A percentile compares a stretch with the other conserved stretches of the same genome.
phyloP scores from a whole-genome alignment of 2,113 vertebrate species.

The Chunga burmeisteri region DNA sequence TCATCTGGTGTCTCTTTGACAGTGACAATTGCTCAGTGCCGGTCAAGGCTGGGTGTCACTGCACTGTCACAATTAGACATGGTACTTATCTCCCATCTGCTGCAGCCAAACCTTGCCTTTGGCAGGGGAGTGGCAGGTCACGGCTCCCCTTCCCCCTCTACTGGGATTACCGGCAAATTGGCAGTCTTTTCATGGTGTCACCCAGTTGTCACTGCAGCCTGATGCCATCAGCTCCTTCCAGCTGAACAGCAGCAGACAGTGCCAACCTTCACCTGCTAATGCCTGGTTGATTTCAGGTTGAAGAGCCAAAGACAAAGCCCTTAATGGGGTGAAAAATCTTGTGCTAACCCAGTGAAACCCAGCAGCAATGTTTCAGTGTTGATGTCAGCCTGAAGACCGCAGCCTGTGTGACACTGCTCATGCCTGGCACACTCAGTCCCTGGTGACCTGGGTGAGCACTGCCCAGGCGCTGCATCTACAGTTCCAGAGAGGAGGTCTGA shows the following conservation, averaged over 20 bases:
- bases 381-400: fast-evolving
- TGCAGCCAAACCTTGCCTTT: background rate
- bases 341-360: background rate
- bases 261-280: background rate
- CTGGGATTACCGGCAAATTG: background rate
- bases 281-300: background rate
- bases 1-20: background rate
- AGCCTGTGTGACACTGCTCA: fast-evolving
- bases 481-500: background rate
- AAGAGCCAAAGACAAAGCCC: background rate
- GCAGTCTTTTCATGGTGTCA: background rate
- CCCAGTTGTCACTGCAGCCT: fast-evolving
- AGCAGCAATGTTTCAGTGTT: background rate
- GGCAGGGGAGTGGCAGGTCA: background rate
- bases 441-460: background rate
- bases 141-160: background rate
- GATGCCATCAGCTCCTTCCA: background rate
- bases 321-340: background rate
- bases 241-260: background rate
- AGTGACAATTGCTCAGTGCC: background rate
- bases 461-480: background rate
- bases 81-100: background rate
- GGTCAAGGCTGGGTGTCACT: background rate
- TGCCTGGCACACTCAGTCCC: fast-evolving
- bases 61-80: background rate